A percentile compares a stretch with the other conserved stretches of the same genome.
phyloP scores from a whole-genome alignment of 1,140 invertebrate genomes.

The Venustaconcha ellipsiformis region DNA sequence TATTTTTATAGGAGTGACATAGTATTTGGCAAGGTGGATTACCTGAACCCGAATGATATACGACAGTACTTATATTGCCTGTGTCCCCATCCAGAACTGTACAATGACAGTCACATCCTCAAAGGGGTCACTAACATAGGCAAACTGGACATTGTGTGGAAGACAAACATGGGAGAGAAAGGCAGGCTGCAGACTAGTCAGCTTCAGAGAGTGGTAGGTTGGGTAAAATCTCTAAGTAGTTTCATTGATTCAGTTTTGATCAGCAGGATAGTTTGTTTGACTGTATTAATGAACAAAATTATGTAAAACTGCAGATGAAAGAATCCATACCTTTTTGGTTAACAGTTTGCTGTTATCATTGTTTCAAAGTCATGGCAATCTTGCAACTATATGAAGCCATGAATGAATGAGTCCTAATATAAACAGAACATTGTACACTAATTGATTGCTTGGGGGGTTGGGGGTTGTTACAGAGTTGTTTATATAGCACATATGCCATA shows the following conservation, averaged over 20 bases:
- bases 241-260: background rate
- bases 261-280: background rate
- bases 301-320: background rate
- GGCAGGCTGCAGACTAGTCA: constrained; percentile 96
- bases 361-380: background rate
- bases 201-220: constrained; percentile 84
- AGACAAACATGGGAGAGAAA: constrained; percentile 93
- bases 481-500: too few species aligned
- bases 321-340: background rate
- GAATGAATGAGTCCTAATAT: background rate
- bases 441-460: too few species aligned
- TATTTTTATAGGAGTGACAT: constrained; percentile 63
- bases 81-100: constrained; percentile 81
- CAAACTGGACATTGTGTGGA: constrained; percentile 98
- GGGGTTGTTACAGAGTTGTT: too few species aligned
- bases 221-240: background rate
- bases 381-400: background rate
- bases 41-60: constrained; percentile 76
- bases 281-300: background rate
- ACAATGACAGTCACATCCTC: constrained; percentile 79
- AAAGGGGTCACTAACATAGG: constrained; percentile 91
- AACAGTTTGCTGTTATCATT: background rate
- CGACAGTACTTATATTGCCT: constrained; percentile 96
- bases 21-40: constrained; percentile 89
- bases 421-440: background rate